A percentile compares a stretch with the other conserved stretches of the same genome.
Evolutionary conservation across 2,113 vertebrate species (phyloP).

Genomic region (Propithecus coquereli): DNA sequence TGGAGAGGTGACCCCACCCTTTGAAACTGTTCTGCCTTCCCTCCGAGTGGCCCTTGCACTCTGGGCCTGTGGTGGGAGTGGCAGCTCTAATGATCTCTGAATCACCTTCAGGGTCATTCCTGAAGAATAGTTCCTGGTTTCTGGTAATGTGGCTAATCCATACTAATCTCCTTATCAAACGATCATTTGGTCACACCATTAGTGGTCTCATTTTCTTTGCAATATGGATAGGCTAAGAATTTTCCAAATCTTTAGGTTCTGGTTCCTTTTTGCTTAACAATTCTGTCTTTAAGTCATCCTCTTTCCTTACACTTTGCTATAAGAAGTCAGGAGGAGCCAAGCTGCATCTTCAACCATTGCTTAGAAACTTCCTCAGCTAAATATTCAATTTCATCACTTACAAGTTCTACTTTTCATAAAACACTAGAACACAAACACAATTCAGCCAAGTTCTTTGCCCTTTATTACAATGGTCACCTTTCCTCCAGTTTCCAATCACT

Average conservation of each 20-base stretch:
- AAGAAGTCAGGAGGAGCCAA: not conserved
- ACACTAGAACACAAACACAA: no score
- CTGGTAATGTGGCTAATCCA: not conserved
- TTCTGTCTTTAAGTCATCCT: not conserved
- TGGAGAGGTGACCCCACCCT: not conserved
- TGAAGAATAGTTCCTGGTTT: not conserved
- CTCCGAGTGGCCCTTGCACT: not conserved
- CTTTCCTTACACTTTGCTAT: not conserved
- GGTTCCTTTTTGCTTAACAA: not conserved
- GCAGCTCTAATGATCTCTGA: not conserved
- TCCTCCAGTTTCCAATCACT: not conserved
- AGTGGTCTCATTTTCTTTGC: not conserved
- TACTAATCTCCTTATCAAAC: not conserved
- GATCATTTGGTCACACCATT: not conserved
- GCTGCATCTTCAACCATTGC: not conserved
- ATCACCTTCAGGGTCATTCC: not conserved
- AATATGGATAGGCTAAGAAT: not conserved
- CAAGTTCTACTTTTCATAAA: not conserved
- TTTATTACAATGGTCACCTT: not conserved
- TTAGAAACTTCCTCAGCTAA: not conserved
- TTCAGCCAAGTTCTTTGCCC: not conserved
- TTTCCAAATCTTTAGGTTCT: not conserved
- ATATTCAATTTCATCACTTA: no score
- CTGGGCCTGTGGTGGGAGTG: no score
- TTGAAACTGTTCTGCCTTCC: not conserved